A percentile compares a stretch with the other conserved stretches of the same genome.
phyloP scores from a whole-genome alignment of 2,113 vertebrate species.

The Sinocyclocheilus anshuiensis region DNA sequence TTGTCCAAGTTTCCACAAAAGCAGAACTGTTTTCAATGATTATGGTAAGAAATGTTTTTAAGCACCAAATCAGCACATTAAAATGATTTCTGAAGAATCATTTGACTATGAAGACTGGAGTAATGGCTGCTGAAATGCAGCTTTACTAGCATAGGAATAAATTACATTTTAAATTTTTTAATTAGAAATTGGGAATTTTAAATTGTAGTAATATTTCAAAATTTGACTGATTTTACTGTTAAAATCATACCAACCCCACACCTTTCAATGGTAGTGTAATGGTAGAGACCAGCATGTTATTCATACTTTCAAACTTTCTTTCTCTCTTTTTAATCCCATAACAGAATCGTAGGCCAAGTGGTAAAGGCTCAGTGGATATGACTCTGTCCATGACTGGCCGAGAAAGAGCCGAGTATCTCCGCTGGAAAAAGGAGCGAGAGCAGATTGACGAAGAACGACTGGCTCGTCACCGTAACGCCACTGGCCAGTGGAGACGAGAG shows the following conservation, averaged over 20 bases:
- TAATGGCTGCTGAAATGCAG: not conserved
- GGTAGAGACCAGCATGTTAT: not conserved
- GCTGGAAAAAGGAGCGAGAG: constrained; percentile 93
- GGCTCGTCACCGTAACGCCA: constrained; percentile 88
- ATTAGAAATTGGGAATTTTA: not conserved
- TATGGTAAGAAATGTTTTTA: not conserved
- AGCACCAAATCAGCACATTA: not conserved
- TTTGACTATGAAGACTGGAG: not conserved
- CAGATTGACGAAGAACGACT: constrained; percentile 89
- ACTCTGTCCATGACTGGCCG: constrained; percentile 93
- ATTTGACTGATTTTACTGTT: not conserved
- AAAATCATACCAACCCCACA: not conserved
- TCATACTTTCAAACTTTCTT: not conserved
- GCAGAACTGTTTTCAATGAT: too few relatives aligned
- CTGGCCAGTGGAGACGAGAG: constrained; percentile 88
- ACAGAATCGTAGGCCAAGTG: constrained; percentile 74
- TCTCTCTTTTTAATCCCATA: not conserved
- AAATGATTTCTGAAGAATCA: not conserved
- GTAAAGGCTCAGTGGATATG: constrained; percentile 81
- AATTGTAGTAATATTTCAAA: not conserved
- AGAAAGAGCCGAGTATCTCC: constrained; percentile 87
- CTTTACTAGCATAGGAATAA: not conserved
- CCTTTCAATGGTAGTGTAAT: not conserved
- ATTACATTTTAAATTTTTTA: not conserved
- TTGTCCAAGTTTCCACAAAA: too few relatives aligned